Base-by-base conservation (phyloP, 2,797 vertebrate species). In the Diceros bicornis region DNA sequence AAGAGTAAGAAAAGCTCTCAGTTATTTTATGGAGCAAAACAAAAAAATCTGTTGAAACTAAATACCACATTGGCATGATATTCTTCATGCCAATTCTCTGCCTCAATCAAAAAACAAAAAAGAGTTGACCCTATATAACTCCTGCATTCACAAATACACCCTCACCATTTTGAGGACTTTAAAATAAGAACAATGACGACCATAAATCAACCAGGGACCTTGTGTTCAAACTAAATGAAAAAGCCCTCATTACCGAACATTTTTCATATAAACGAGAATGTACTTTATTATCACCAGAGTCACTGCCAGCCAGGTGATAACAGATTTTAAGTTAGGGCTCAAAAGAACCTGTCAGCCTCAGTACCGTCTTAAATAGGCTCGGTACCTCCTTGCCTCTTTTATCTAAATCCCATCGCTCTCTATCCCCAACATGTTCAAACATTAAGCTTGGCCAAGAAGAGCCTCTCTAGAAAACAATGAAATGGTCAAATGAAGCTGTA, bases 1-100 rank as follows among this genome's bases (percentile, higher is more conserved):
- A 92, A 89, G n/a, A 89, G 34, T 32, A 90, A 55, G 41, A 94
- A 97, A 97, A 89, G 44, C 14, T 93, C 59, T 82, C 47, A 72
- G 20, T 87, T 79, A 75, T 59, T 94, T 78, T 47, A 71, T 62
- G 52, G n/a, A 74, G 74, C 47, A 81, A 86, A 93, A 96, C n/a
- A 82, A 89, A 69, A 82, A 92, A 87, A 90, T 47, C 18, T 68
- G n/a, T 61, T 91, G 72, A 82, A 64, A 47, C 41, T 81, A 95
- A 94, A 92, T 89, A 59, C 27, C 59, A 90, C 16, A 77, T 6
- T 57, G 52, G 37, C 41, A 64, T 32, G 37, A 52, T 93, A 69
- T 71, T 92, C 32, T 88, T 82, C 52, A 92, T 44, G 61, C 37
- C 83, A 96, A 62, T 74, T 94, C 62, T 94, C 75, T 86, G 50